Evolutionary conservation across 2,797 vertebrate species (phyloP), one percentile per base, ranked within the genome.

Genomic region (Syngnathus rostellatus): DNA sequence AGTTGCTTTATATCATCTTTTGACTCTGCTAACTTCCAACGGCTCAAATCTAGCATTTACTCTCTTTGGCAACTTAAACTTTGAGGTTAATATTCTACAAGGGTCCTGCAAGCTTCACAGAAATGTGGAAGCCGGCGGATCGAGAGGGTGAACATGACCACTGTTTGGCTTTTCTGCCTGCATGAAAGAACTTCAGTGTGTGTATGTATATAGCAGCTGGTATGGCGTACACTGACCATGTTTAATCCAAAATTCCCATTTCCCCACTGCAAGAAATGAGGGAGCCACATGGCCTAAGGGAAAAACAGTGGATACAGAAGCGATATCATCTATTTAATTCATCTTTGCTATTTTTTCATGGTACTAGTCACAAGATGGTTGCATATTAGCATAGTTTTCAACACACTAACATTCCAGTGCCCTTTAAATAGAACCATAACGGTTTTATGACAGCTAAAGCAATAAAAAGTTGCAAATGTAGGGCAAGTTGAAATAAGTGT

Each of bases 181-280:
- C 62, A 83, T 84, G 79, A 85, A 67, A 66, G 74, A 76, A 70
- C 73, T 68, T 79, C 74, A 85, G 65, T 57, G 43, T 62, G 43
- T 69, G 75, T 70, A 64, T 57, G 62, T 65, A 0, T 48, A 68
- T 6, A 64, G 79, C 86, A 83, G 83, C 84, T 87, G 82, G 78
- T 81, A 59, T 65, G 71, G 72, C 66, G 69, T 70, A 71, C 77
- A 69, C 72, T 83, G 80, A 83, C 80, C 73, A 77, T 83, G 76
- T 81, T 80, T 79, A 81, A 71, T 77, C 66, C 75, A 65, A 50
- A 70, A 54, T 77, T 84, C 74, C 72, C 65, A 67, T 80, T 83
- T 83, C n/a, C 48, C 63, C 38, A 37, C 46, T 38, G 63, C 63
- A 53, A 38, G 21, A 38, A 23, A 40, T 7, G n/a, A 25, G 6